Percentiles rank a stretch among this genome's conserved stretches.
Evolutionary conservation across 2,797 vertebrate genomes (phyloP).

Genomic region (Tragelaphus eurycerus): DNA sequence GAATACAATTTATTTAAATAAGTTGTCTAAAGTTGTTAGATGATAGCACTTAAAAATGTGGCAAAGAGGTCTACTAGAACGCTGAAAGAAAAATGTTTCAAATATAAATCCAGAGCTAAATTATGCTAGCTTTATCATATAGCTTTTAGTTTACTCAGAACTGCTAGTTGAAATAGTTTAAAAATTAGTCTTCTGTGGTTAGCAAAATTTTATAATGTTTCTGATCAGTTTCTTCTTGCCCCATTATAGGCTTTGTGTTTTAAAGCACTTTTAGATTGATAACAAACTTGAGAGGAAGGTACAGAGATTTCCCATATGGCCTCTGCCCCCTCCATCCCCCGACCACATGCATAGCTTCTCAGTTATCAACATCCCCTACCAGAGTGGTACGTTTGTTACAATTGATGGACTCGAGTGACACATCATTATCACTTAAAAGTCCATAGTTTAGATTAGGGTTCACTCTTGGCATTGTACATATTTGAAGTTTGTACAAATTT

Average conservation of each 20-base stretch:
- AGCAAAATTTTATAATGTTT: background rate
- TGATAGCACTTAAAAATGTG: background rate
- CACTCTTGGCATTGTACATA: background rate
- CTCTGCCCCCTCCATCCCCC: background rate
- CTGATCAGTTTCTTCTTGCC: background rate
- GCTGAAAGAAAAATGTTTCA: background rate
- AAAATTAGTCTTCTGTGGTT: background rate
- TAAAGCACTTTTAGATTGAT: background rate
- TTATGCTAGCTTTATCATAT: slow-evolving; percentile 2
- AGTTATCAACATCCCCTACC: background rate
- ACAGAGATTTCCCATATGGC: background rate
- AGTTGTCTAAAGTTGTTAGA: background rate
- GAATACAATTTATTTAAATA: slow-evolving; percentile 16
- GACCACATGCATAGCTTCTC: background rate
- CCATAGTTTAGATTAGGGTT: background rate
- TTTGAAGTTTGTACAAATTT: background rate
- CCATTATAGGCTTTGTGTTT: background rate
- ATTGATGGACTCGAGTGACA: background rate
- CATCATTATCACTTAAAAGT: background rate
- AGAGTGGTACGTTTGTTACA: background rate
- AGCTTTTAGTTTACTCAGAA: slow-evolving; percentile 14
- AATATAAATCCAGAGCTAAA: background rate
- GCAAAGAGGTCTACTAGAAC: background rate
- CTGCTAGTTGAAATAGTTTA: background rate
- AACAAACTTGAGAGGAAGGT: background rate